Conservation (phyloP, 1,140 invertebrate species). For the Brachionus angularis region DNA sequence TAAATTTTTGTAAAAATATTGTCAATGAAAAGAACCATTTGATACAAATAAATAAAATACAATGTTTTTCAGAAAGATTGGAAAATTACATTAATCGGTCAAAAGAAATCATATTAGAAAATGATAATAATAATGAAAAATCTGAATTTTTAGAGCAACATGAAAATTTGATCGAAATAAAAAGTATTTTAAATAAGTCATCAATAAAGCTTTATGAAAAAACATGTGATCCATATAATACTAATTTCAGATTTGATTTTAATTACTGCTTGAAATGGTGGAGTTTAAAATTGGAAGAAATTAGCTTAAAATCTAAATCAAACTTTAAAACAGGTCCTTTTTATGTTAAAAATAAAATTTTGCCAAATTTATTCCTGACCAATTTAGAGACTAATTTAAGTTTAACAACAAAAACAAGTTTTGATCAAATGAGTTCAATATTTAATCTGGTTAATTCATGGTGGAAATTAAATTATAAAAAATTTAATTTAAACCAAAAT, state of each 20-base stretch:
- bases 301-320: not conserved
- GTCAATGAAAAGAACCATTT: no score
- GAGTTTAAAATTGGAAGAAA: conserved; percentile 8
- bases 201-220: not conserved
- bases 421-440: not conserved
- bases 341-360: not conserved
- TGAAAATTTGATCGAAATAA: no score
- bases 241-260: not conserved
- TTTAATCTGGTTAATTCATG: conserved; percentile 11
- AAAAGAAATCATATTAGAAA: no score
- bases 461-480: not conserved
- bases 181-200: no score
- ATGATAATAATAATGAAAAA: no score
- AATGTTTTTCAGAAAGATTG: no score
- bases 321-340: not conserved
- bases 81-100: no score
- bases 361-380: not conserved
- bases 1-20: no score
- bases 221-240: not conserved
- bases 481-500: conserved; percentile 19
- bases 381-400: not conserved
- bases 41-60: no score
- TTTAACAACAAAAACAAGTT: not conserved
- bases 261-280: conserved; percentile 25
- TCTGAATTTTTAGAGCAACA: no score